Evolutionary conservation across 2,797 vertebrate species (phyloP).

Genomic region (Xiphophorus birchmanni): DNA sequence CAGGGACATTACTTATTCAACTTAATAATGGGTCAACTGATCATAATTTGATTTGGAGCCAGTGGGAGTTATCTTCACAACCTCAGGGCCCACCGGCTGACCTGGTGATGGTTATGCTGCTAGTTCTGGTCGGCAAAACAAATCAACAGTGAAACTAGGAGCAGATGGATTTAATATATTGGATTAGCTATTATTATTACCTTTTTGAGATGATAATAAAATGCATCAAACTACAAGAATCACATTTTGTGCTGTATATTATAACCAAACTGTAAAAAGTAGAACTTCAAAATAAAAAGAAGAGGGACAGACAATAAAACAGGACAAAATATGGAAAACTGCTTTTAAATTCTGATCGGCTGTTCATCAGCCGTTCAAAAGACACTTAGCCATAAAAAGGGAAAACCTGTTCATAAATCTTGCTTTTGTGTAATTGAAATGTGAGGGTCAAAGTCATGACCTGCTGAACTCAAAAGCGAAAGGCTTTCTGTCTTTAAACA

Average conservation of each 20-base stretch:
- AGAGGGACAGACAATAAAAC: neutral
- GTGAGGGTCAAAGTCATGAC: neutral
- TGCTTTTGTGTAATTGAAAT: neutral
- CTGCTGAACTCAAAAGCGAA: neutral
- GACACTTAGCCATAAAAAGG: neutral
- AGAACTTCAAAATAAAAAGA: neutral
- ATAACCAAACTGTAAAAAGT: neutral
- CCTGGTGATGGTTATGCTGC: neutral
- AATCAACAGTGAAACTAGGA: neutral
- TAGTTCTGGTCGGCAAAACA: neutral
- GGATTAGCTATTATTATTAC: neutral
- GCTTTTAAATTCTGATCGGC: neutral
- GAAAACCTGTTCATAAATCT: neutral
- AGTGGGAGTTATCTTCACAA: neutral
- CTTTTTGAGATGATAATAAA: neutral
- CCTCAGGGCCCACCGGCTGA: neutral
- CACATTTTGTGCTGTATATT: neutral
- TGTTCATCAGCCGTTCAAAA: neutral
- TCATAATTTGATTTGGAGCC: neutral
- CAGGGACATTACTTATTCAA: neutral
- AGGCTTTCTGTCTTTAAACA: neutral
- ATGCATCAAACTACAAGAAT: neutral
- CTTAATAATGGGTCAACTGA: neutral
- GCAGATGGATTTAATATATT: neutral
- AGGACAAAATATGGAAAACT: neutral